Evolutionary conservation across 1,140 invertebrate genomes (phyloP).

Genomic region (Acyrthosiphon pisum): DNA sequence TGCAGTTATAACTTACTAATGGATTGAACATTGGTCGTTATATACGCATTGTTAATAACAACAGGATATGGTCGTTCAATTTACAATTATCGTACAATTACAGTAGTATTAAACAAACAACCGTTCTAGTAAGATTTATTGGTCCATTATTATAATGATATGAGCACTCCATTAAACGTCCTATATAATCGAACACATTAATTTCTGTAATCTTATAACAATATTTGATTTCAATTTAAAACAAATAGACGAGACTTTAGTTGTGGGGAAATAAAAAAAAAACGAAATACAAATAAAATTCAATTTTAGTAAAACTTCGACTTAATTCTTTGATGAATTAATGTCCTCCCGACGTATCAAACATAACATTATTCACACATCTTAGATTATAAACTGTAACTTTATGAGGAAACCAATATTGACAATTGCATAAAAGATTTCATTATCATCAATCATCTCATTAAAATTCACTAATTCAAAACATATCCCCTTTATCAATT

Average conservation of each 20-base stretch:
- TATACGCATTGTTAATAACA: neutral
- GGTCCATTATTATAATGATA: too few species aligned
- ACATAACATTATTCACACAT: neutral
- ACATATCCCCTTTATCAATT: neutral
- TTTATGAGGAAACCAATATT: neutral
- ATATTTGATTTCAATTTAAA: neutral
- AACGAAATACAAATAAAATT: neutral
- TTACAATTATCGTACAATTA: conserved; percentile 1
- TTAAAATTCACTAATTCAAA: neutral
- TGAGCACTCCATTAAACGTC: too few species aligned
- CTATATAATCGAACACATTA: too few species aligned
- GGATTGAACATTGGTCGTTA: neutral
- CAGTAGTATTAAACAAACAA: neutral
- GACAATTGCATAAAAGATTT: neutral
- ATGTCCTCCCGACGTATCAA: neutral
- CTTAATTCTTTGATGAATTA: too few species aligned
- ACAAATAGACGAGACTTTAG: neutral
- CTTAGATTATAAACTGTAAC: neutral
- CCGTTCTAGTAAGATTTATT: too few species aligned
- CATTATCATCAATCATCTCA: neutral
- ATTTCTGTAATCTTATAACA: neutral
- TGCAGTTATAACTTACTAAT: neutral
- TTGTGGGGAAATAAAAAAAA: neutral
- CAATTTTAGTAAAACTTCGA: neutral
- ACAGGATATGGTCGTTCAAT: neutral